Evolutionary conservation across 2,888 invertebrate genomes (phyloP).

Genomic region (Aricia artaxerxes): DNA sequence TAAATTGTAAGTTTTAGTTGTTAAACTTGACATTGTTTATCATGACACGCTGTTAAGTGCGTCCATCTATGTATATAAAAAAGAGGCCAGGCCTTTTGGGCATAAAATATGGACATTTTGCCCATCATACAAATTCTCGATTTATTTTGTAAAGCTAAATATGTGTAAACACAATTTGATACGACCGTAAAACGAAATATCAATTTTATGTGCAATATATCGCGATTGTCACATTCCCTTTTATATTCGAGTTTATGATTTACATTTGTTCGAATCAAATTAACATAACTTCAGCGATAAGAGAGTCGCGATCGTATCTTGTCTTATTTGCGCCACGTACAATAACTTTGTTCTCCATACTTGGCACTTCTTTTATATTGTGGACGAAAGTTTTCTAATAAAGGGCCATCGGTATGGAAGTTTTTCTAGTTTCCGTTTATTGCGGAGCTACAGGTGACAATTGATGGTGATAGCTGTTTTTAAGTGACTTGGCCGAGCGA

Average conservation of each 20-base stretch:
- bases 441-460: conserved; percentile 71
- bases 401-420: conserved; percentile 68
- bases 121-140: neutral
- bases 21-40: neutral
- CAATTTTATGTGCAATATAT: conserved; percentile 1
- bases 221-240: conserved; percentile 2
- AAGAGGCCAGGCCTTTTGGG: neutral
- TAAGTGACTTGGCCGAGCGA: conserved; percentile 61
- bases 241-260: conserved; percentile 16
- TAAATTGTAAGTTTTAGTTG: neutral
- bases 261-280: conserved; percentile 22
- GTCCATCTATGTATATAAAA: neutral
- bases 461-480: conserved; percentile 74
- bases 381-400: conserved; percentile 77
- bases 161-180: neutral
- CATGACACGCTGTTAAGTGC: too few relatives aligned
- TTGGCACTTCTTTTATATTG: conserved; percentile 49
- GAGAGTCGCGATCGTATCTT: conserved; percentile 31
- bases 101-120: neutral
- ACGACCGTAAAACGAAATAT: neutral
- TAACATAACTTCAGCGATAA: conserved; percentile 23
- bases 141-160: neutral
- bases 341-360: conserved; percentile 70
- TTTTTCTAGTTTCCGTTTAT: conserved; percentile 67
- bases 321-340: conserved; percentile 74